Evolutionary conservation across 1,140 invertebrate genomes (phyloP), one percentile per base, ranked within the genome.

Genomic region (Pinna nobilis): DNA sequence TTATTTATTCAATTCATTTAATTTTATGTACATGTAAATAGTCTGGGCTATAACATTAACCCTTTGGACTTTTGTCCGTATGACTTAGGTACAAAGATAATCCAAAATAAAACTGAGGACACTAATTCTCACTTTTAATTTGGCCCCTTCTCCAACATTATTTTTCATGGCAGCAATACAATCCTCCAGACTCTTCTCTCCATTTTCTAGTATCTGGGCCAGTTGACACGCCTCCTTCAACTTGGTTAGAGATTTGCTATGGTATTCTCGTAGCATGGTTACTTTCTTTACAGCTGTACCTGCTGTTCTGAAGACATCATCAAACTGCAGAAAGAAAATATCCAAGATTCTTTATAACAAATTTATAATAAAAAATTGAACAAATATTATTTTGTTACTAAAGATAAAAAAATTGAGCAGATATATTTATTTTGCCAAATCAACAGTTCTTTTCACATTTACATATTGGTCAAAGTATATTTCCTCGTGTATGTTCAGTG

Each of bases 141-240:
- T 59, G 13, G 76, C 74, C 4, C 74, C 74, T 33, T 76, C 69
- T 28, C 61, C 57, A 39, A 75, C 67, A 20, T 73, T 72, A 11
- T 61, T 41, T 59, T 80, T 83, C 44, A 86, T 37, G 30, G 77
- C 81, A 39, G 77, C 35, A 33, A 86, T 78, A 73, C 84, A 86
- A 49, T 81, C 75, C 37, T 84, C 82, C 32, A 86, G 47, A 69
- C 81, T 84, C 9, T 35, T 64, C 13, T 79, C 69, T 13, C 39
- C 78, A 9, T 75, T 57, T 23, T 53, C 49, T 13, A 83, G 63
- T 23, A 82, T 67, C 23, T 73, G 35, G 18, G 70, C 75, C 20
- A 76, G 30, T 18, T 78, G 44, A 66, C 84, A 86, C 13, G 75
- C 67, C 49, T 80, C 65, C 67, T 78, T 73, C 23, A 86, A 80